phyloP scores from a whole-genome alignment of 2,113 vertebrate species.

The Podarcis raffonei region DNA sequence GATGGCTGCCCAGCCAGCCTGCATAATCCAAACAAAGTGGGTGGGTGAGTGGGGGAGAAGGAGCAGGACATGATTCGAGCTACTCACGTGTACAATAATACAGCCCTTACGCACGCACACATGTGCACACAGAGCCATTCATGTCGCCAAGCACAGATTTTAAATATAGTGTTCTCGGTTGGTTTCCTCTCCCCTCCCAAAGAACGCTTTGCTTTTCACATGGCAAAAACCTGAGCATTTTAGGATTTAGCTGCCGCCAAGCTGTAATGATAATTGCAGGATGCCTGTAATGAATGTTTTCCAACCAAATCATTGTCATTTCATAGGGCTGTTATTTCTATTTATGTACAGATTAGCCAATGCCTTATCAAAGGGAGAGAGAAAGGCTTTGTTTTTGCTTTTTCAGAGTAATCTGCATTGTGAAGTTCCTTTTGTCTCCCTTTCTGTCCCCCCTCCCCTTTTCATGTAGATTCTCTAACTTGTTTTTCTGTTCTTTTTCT shows the following conservation, averaged over 20 bases:
- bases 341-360: slow-evolving; percentile 53
- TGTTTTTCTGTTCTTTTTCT: slow-evolving; percentile 48
- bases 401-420: background rate
- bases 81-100: slow-evolving; percentile 66
- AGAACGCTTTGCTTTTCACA: slow-evolving; percentile 48
- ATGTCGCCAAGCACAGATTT: slow-evolving; percentile 46
- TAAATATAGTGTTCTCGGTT: slow-evolving; percentile 30
- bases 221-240: slow-evolving; percentile 34
- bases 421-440: slow-evolving; percentile 24
- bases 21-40: slow-evolving; percentile 68
- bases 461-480: slow-evolving; percentile 35
- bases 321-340: slow-evolving; percentile 65
- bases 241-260: slow-evolving; percentile 58
- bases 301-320: slow-evolving; percentile 71
- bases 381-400: slow-evolving; percentile 15
- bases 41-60: background rate
- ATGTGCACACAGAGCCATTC: slow-evolving; percentile 40
- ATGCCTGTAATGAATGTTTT: slow-evolving; percentile 71
- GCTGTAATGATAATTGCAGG: slow-evolving; percentile 68
- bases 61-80: slow-evolving; percentile 57
- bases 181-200: background rate
- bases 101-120: slow-evolving; percentile 60
- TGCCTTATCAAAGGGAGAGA: slow-evolving; percentile 19
- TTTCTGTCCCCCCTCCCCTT: background rate
- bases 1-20: slow-evolving; percentile 74